Conservation (phyloP, 2,113 vertebrate genomes). For the Silurus meridionalis region DNA sequence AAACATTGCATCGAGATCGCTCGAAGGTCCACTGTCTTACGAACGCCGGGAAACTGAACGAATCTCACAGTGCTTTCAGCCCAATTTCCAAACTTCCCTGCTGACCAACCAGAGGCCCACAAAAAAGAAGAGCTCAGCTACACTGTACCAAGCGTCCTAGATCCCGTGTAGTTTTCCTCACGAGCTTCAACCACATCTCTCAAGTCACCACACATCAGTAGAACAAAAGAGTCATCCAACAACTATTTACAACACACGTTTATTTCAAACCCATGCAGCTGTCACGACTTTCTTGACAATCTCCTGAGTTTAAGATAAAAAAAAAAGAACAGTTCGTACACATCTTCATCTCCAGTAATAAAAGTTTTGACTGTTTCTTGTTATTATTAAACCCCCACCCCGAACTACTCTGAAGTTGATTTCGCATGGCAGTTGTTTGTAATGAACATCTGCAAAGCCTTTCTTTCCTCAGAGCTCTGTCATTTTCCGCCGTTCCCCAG, state of each 20-base stretch:
- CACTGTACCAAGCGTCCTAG: constrained; percentile 17
- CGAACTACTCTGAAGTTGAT: not conserved
- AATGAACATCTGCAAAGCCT: constrained; percentile 15
- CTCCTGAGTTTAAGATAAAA: not conserved
- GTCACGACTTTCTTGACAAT: constrained; percentile 5
- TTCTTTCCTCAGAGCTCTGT: constrained; percentile 21
- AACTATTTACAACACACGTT: not conserved
- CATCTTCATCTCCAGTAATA: not conserved
- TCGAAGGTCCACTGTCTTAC: constrained; percentile 53
- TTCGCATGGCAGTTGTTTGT: constrained; percentile 36
- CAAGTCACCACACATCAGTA: not conserved
- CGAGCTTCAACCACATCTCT: constrained; percentile 1
- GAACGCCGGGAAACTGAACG: constrained; percentile 51
- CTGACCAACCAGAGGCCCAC: constrained; percentile 48
- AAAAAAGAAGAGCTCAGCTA: constrained; percentile 46
- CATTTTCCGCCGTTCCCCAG: constrained; percentile 20
- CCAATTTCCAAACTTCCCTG: constrained; percentile 44
- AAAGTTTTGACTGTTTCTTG: not conserved
- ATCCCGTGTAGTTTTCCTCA: not conserved
- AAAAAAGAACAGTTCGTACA: not conserved
- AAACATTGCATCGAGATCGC: constrained; percentile 45
- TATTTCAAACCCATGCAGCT: not conserved
- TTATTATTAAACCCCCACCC: constrained; percentile 16
- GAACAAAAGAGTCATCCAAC: not conserved
- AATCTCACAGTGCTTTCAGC: constrained; percentile 43